Evolutionary conservation across 30 jellyfish, hydroid and myxozoan species (phyloP).

Genomic region (Clytia hemisphaerica): DNA sequence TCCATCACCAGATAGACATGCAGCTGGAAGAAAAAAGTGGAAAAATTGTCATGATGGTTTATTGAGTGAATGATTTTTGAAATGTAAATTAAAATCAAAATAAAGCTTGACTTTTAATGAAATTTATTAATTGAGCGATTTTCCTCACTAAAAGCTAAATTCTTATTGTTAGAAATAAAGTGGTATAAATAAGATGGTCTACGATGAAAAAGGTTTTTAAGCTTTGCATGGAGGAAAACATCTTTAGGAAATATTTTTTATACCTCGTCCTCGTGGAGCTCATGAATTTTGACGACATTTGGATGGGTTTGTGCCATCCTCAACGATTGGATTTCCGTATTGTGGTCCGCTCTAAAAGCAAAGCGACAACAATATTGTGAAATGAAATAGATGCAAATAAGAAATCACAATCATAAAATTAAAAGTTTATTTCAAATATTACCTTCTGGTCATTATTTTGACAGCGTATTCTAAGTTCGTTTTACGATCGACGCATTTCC

Average conservation of each 20-base stretch:
- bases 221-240: too few relatives aligned
- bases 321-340: conserved; percentile 62
- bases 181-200: too few relatives aligned
- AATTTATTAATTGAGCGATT: background rate
- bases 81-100: background rate
- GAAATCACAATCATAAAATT: background rate
- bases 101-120: background rate
- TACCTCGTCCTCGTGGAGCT: conserved; percentile 92
- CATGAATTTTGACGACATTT: conserved; percentile 73
- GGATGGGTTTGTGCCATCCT: conserved; percentile 87
- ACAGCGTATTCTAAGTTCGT: conserved; percentile 81
- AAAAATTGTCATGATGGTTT: background rate
- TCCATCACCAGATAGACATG: conserved; percentile 83
- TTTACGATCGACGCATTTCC: conserved; percentile 65
- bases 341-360: conserved; percentile 51
- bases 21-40: conserved; percentile 44
- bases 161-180: too few relatives aligned
- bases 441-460: conserved; percentile 85
- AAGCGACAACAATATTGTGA: background rate
- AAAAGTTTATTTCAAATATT: background rate
- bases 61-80: background rate
- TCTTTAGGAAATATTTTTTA: too few relatives aligned
- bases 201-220: too few relatives aligned
- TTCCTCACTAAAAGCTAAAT: too few relatives aligned
- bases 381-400: background rate